Base-by-base conservation (phyloP, 2,113 vertebrate species). In the Artemisiospiza belli region DNA sequence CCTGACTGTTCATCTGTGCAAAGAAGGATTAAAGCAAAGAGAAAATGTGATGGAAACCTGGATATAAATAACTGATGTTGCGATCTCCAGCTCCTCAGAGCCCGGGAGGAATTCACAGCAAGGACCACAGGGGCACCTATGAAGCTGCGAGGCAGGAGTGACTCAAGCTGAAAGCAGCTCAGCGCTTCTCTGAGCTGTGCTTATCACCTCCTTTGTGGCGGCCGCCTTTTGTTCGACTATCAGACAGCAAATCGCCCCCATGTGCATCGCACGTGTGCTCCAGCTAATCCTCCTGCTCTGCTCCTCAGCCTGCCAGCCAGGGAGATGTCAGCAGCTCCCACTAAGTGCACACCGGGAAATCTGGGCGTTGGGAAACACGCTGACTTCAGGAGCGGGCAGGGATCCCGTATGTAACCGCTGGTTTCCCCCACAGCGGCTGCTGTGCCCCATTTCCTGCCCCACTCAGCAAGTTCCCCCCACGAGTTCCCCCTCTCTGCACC, bases 261-360 rank as follows among this genome's bases (percentile, higher is more conserved):
- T 78, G 28, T 51, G 92, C 69, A 78, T 20, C 1, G 12, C 73
- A 63, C 11, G 4, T 12, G 84, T 1, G 57, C 81, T 72, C 47
- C 77, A n/a, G 81, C 66, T 89, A 52, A 89, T 82, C 84, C 87
- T 43, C 77, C 0, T 3, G 44, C 25, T 51, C 87, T 74, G 25
- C 73, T 74, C 5, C 67, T 23, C 68, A 46, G 63, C 10, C 68
- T 51, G 64, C 69, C 61, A 33, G 46, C 0, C 3, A 39, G 77
- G 82, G 68, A 59, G 69, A 21, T 52, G 77, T 8, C 89, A 77
- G 59, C 89, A 78, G 81, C 80, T 44, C 83, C 88, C 83, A 27
- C 6, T 19, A 46, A 43, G 30, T 9, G 27, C 0, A 9, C 41
- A 2, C 18, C 16, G 0, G 77, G 93, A 44, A 24, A 59, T 28